Evolutionary conservation across 2,888 invertebrate genomes (phyloP).

Genomic region (Diloba caeruleocephala): DNA sequence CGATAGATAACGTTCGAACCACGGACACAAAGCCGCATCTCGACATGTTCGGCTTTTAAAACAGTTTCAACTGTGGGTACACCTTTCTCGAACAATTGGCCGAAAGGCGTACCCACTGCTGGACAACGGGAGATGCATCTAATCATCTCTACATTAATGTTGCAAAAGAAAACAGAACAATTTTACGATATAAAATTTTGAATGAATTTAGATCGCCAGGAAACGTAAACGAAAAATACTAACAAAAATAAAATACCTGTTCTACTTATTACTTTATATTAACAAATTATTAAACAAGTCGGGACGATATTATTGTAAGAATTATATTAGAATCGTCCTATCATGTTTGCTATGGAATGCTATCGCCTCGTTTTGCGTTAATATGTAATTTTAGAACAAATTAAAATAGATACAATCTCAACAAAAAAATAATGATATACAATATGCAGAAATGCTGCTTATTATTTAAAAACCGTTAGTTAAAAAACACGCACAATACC

Average conservation of each 20-base stretch:
- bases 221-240: constrained; percentile 80
- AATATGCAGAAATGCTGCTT: constrained; percentile 41
- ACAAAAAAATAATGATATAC: constrained; percentile 41
- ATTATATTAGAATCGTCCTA: constrained; percentile 89
- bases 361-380: constrained; percentile 53
- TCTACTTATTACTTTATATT: constrained; percentile 80
- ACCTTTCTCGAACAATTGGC: constrained; percentile 40
- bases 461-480: constrained; percentile 36
- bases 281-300: constrained; percentile 86
- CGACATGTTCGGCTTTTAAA: constrained; percentile 45
- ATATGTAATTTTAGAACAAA: constrained; percentile 46
- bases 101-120: constrained; percentile 58
- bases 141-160: constrained; percentile 54
- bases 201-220: constrained; percentile 72
- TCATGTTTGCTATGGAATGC: constrained; percentile 77
- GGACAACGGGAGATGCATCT: constrained; percentile 50
- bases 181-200: constrained; percentile 68
- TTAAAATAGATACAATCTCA: constrained; percentile 49
- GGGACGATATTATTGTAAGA: constrained; percentile 89
- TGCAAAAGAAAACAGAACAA: constrained; percentile 71
- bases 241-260: constrained; percentile 84
- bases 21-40: constrained; percentile 58
- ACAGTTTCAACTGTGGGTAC: constrained; percentile 46
- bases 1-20: constrained; percentile 57
- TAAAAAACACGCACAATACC: constrained; percentile 35